phyloP scores from a whole-genome alignment of 2,113 vertebrate species.

The Poeciliopsis turrubarensis region DNA sequence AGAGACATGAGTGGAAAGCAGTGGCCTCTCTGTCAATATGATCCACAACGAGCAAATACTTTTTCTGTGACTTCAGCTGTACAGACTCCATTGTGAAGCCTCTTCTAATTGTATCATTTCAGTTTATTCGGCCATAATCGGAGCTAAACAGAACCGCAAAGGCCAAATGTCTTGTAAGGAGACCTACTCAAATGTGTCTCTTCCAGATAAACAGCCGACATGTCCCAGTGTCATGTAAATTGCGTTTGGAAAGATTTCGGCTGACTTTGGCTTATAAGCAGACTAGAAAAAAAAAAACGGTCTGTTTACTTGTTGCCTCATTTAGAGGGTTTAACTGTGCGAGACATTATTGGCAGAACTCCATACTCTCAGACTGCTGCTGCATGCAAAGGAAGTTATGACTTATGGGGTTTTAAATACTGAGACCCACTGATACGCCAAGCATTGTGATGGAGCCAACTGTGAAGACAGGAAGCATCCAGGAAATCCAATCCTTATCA shows the following conservation, averaged over 20 bases:
- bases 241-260: constrained; percentile 3
- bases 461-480: constrained; percentile 39
- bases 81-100: constrained; percentile 58
- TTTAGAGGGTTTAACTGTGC: constrained; percentile 34
- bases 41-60: constrained; percentile 49
- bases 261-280: constrained; percentile 9
- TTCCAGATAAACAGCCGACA: constrained; percentile 43
- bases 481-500: constrained; percentile 61
- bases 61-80: constrained; percentile 60
- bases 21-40: constrained; percentile 37
- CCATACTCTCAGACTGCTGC: constrained; percentile 33
- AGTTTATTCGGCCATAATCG: constrained; percentile 55
- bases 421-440: constrained; percentile 34
- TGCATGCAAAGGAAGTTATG: constrained; percentile 48
- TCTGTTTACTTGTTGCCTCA: constrained; percentile 22
- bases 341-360: constrained; percentile 48
- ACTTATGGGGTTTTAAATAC: constrained; percentile 58
- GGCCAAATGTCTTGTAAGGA: constrained; percentile 24
- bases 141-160: constrained; percentile 42
- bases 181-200: constrained; percentile 37
- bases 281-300: constrained; percentile 32
- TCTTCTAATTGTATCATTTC: constrained; percentile 55
- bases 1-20: constrained; percentile 46
- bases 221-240: constrained; percentile 19
- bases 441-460: constrained; percentile 38